Conservation (phyloP, 2,113 vertebrate species). For the Rhynchomys soricoides region DNA sequence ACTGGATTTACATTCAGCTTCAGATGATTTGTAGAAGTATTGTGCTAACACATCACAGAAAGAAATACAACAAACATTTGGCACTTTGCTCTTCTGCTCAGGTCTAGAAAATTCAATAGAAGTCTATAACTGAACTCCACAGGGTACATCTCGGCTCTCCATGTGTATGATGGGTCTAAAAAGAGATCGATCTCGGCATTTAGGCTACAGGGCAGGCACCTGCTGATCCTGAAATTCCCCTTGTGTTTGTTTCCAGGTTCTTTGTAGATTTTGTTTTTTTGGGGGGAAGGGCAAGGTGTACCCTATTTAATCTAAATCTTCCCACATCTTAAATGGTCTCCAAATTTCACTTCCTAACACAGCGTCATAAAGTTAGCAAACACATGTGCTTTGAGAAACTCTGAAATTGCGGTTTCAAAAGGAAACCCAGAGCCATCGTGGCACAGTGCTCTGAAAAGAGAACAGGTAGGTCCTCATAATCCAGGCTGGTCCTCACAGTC, state of each 20-base stretch:
- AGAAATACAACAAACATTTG: not conserved
- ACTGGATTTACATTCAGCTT: slow-evolving; percentile 11
- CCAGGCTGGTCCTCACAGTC: not conserved
- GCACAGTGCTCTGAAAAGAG: not conserved
- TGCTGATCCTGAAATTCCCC: not conserved
- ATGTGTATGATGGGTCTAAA: not conserved
- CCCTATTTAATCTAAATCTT: not conserved
- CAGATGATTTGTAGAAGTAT: slow-evolving; percentile 26
- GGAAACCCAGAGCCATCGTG: not conserved
- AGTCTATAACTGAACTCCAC: not conserved
- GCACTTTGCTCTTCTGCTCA: not conserved
- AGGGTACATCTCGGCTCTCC: not conserved
- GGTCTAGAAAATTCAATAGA: not conserved
- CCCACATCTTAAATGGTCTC: not conserved
- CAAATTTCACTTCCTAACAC: slow-evolving; percentile 13
- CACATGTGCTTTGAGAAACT: not conserved
- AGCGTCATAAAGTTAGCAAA: slow-evolving; percentile 26
- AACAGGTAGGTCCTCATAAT: not conserved
- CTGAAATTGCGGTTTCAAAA: not conserved
- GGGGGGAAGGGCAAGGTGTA: not conserved
- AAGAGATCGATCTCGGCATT: not conserved
- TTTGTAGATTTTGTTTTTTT: not conserved
- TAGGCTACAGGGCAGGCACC: not conserved
- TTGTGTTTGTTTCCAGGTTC: not conserved
- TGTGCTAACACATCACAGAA: not conserved